Percentiles rank a stretch among this genome's conserved stretches.
Conservation (phyloP, 2,888 invertebrate species). For the Pheosia tremula region DNA sequence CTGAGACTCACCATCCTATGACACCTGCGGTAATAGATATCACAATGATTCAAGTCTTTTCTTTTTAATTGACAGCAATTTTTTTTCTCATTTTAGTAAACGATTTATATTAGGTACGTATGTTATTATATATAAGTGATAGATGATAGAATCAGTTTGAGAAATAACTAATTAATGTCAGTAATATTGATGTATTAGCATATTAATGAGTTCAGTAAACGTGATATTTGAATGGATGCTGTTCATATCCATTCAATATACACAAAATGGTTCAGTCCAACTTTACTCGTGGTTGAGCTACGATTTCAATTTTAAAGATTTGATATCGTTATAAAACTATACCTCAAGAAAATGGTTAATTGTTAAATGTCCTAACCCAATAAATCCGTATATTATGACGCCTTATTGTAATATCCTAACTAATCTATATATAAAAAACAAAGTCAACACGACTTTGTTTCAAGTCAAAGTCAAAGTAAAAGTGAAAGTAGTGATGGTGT, state of each 20-base stretch:
- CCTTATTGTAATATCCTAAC: neutral
- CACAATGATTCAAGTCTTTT: constrained; percentile 2
- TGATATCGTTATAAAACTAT: neutral
- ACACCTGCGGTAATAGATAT: constrained; percentile 1
- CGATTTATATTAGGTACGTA: neutral
- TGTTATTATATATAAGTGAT: neutral
- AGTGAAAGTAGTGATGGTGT: too few relatives aligned
- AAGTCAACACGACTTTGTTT: too few relatives aligned
- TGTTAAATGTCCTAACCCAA: neutral
- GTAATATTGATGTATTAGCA: neutral
- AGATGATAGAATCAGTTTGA: constrained; percentile 1
- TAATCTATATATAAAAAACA: neutral
- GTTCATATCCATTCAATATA: neutral
- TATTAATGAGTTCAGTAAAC: neutral
- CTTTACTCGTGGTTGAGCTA: too few relatives aligned
- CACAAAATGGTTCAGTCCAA: neutral
- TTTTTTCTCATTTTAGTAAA: neutral
- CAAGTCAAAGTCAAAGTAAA: too few relatives aligned
- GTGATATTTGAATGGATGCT: neutral
- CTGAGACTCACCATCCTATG: neutral
- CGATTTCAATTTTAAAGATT: neutral
- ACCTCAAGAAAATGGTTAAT: neutral
- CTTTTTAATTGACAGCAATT: constrained; percentile 1
- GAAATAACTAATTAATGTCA: neutral
- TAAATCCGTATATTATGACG: neutral